A percentile compares a stretch with the other conserved stretches of the same genome.
Conservation (phyloP, 2,888 invertebrate species). For the Agriopis aurantiaria region DNA sequence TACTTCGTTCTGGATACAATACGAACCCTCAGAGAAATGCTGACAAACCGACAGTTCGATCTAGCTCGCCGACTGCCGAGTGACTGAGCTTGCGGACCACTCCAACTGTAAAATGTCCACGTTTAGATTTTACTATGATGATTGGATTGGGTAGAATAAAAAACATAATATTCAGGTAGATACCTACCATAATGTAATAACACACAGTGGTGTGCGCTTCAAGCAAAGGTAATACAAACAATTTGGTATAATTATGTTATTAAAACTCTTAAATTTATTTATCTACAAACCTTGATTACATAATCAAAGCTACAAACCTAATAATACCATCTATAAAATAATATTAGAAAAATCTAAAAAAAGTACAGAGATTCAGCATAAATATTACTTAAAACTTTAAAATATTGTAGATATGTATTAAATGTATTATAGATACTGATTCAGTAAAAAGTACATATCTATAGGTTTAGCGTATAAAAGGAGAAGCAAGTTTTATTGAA, state of each 20-base stretch:
- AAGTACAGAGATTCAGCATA: constrained; percentile 31
- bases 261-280: constrained; percentile 24
- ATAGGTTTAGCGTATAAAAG: constrained; percentile 24
- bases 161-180: neutral
- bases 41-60: too few species aligned
- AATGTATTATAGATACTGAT: constrained; percentile 18
- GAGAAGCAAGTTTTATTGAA: constrained; percentile 29
- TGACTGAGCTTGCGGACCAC: too few species aligned
- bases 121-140: too few species aligned
- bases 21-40: too few species aligned
- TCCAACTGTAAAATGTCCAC: too few species aligned
- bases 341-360: constrained; percentile 28
- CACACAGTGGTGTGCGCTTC: constrained; percentile 33
- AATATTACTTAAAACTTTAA: constrained; percentile 27
- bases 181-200: constrained; percentile 5
- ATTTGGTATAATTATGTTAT: constrained; percentile 16
- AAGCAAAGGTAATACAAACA: constrained; percentile 42
- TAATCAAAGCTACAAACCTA: constrained; percentile 13
- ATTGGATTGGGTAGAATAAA: neutral
- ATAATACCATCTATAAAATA: constrained; percentile 21
- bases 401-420: constrained; percentile 37
- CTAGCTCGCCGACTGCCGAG: too few species aligned
- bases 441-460: constrained; percentile 13
- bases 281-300: constrained; percentile 6
- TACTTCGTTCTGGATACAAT: too few species aligned